Base-by-base conservation (phyloP, 2,113 vertebrate genomes). In the Furnarius figulus region DNA sequence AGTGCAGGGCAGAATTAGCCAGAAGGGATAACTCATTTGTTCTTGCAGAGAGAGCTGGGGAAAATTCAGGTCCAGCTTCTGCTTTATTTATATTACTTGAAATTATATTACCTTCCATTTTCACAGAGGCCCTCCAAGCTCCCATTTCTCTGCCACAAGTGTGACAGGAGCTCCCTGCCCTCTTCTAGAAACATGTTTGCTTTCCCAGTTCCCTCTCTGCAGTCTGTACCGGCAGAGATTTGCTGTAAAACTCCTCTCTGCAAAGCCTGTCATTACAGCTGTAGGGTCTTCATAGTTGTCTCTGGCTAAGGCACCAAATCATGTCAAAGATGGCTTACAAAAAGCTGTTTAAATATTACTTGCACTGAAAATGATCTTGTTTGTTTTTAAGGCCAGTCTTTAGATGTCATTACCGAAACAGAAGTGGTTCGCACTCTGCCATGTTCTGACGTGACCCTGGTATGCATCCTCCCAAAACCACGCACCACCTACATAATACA, bases 351-450 rank as follows among this genome's bases (percentile, higher is more conserved):
- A 39, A 92, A 24, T 7, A 30, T 52, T 31, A 24, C 28, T 61
- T 56, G 28, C 21, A 6, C 65, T 93, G 59, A 83, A 62, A 85
- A 33, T 3, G 1, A 24, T 75, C 39, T 11, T 3, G 0, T 77
- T 93, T 96, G 55, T n/a, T 91, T 97, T 97, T 55, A 78, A 98
- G 97, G 90, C 12, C 28, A 85, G 13, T 12, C 72, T 78, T 75
- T 39, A 59, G 74, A 74, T 2, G 35, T 73, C 21, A 14, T 74
- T 58, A 33, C 35, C 8, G n/a, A 85, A 71, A 14, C 40, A 73
- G 63, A 95, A 58, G 90, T 20, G 20, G 50, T 97, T 70, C 93
- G 6, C 4, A 87, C 76, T 84, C 62, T 86, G 5, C 93, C 96
- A 8, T 96, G 96, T 33, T 79, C 91, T 18, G 70, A 96, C 0